These are phyloP conservation scores for Nesidiocoris tenuis DNA, from an alignment of 2,888 invertebrate species.

Conservation along the genomic window DNA sequence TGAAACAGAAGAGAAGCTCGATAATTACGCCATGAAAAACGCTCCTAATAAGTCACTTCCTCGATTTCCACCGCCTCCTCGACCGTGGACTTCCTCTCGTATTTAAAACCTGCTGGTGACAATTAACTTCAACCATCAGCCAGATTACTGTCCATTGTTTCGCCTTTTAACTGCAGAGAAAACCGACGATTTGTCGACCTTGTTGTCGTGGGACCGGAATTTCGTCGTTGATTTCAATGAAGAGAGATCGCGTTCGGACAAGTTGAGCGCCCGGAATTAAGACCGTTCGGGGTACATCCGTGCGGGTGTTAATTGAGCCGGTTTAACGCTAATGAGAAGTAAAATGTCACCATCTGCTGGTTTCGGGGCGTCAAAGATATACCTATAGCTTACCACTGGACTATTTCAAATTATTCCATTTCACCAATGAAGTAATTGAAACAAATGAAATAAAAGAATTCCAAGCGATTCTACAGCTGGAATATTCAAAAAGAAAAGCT, in stretches of 20 bases:
- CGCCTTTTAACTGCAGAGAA: neutral
- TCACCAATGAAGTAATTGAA: no score
- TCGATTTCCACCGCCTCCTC: conserved; percentile 19
- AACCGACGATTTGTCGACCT: conserved; percentile 26
- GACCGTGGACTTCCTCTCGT: neutral
- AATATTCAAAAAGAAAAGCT: no score
- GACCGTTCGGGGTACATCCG: neutral
- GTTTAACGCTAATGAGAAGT: no score
- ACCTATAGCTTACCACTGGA: no score
- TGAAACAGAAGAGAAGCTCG: conserved; percentile 28
- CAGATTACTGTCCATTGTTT: neutral
- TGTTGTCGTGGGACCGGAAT: conserved; percentile 14
- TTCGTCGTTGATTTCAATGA: conserved; percentile 16
- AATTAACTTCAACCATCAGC: neutral
- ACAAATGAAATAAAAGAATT: no score
- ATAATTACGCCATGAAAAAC: conserved; percentile 42
- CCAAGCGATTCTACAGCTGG: no score
- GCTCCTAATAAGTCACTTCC: conserved; percentile 41
- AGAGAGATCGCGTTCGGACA: neutral
- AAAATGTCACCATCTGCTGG: no score
- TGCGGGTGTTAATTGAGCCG: neutral
- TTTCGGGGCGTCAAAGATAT: no score
- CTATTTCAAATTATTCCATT: no score
- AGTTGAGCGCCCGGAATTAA: no score
- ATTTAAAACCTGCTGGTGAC: neutral